Evolutionary conservation across 2,113 vertebrate genomes (phyloP).

Genomic region (Pangasianodon gigas): DNA sequence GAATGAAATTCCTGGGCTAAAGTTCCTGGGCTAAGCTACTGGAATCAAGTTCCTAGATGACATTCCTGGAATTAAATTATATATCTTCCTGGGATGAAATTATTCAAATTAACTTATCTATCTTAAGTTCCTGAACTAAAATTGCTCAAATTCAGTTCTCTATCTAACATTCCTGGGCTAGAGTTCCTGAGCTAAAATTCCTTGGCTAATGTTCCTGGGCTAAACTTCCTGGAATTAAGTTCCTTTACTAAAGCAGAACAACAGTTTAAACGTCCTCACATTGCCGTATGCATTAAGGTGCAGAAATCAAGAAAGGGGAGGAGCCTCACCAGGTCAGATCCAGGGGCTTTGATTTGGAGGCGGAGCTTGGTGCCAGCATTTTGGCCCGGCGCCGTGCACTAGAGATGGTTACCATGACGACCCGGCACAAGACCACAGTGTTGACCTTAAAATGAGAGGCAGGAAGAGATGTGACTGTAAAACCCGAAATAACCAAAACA

Average conservation of each 20-base stretch:
- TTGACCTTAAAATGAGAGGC: slow-evolving; percentile 77
- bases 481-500: not conserved
- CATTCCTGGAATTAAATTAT: not conserved
- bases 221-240: not conserved
- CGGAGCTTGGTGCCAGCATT: slow-evolving; percentile 85
- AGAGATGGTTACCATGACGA: slow-evolving; percentile 86
- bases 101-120: not conserved
- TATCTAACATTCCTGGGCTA: not conserved
- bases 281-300: not conserved
- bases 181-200: not conserved
- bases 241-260: not conserved
- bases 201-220: not conserved
- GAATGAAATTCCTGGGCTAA: not conserved
- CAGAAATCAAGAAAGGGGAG: not conserved
- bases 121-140: not conserved
- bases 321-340: slow-evolving; percentile 84
- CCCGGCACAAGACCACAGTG: slow-evolving; percentile 81
- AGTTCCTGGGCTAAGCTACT: not conserved
- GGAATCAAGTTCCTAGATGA: not conserved
- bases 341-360: slow-evolving; percentile 78
- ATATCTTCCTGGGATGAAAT: not conserved
- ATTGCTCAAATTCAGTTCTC: not conserved
- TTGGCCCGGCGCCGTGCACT: slow-evolving; percentile 78
- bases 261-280: not conserved
- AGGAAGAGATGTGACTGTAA: not conserved